Evolutionary conservation across 1,140 invertebrate genomes (phyloP).

Genomic region (Telenomus remus): DNA sequence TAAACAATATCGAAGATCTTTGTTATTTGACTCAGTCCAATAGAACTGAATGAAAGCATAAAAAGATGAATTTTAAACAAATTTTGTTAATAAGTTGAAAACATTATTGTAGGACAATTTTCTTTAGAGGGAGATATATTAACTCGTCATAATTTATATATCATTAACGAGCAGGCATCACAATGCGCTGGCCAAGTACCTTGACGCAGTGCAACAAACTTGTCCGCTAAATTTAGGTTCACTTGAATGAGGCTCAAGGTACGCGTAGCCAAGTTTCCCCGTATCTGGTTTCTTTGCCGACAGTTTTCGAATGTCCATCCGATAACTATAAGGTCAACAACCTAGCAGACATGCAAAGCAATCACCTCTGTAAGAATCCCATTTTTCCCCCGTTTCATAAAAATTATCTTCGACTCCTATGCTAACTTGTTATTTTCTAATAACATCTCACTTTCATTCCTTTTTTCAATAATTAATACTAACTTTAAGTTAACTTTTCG

Average conservation of each 20-base stretch:
- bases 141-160: conserved; percentile 38
- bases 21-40: no score
- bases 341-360: conserved; percentile 18
- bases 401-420: conserved; percentile 22
- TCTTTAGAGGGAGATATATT: not conserved
- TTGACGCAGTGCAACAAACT: conserved; percentile 59
- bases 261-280: conserved; percentile 59
- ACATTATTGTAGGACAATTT: no score
- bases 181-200: conserved; percentile 57
- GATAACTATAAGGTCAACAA: conserved; percentile 61
- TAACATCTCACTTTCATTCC: conserved; percentile 18
- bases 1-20: no score
- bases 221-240: conserved; percentile 66
- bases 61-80: no score
- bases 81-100: no score
- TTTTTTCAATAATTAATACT: conserved; percentile 15
- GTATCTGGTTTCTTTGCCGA: conserved; percentile 57
- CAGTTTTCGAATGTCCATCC: conserved; percentile 66
- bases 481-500: no score
- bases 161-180: conserved; percentile 38
- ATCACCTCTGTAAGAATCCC: conserved; percentile 17
- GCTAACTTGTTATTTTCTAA: conserved; percentile 9
- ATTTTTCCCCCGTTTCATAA: conserved; percentile 26
- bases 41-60: no score
- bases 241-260: conserved; percentile 64